A percentile compares a stretch with the other conserved stretches of the same genome.
Evolutionary conservation across 92 coral and sea anemone species (phyloP).

Genomic region (Phymanthus crucifer): DNA sequence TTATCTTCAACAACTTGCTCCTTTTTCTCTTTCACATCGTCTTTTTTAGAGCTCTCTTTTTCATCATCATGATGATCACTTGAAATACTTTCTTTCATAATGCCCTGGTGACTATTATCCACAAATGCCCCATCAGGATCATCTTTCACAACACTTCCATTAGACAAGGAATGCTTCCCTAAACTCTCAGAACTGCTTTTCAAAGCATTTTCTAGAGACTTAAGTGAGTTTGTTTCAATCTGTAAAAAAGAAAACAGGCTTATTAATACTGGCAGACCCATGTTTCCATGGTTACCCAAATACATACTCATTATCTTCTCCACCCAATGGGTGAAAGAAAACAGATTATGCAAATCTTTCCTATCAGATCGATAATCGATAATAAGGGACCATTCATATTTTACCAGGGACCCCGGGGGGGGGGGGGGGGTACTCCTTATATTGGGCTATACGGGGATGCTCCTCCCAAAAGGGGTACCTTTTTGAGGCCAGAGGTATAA

Average conservation of each 20-base stretch:
- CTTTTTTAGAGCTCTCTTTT: not conserved
- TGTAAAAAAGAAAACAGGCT: not conserved
- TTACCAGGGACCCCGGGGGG: no score
- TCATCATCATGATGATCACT: not conserved
- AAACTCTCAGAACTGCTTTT: constrained; percentile 11
- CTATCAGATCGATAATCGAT: no score
- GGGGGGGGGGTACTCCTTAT: no score
- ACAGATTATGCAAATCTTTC: no score
- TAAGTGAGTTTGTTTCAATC: constrained; percentile 7
- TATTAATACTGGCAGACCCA: not conserved
- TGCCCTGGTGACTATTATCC: not conserved
- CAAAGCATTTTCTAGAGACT: not conserved
- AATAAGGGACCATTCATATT: no score
- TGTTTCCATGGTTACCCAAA: not conserved
- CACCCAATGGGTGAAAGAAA: not conserved
- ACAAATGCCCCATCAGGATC: not conserved
- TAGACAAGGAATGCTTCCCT: not conserved
- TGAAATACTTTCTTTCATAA: not conserved
- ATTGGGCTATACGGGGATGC: no score
- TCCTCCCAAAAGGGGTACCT: no score
- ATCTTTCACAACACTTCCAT: constrained; percentile 22
- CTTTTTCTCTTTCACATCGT: not conserved
- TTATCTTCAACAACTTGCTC: not conserved
- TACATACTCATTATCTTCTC: not conserved
- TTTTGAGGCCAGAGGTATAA: no score